Evolutionary conservation across 1,140 invertebrate species (phyloP).

Genomic region (Lepidotrigona ventralis): DNA sequence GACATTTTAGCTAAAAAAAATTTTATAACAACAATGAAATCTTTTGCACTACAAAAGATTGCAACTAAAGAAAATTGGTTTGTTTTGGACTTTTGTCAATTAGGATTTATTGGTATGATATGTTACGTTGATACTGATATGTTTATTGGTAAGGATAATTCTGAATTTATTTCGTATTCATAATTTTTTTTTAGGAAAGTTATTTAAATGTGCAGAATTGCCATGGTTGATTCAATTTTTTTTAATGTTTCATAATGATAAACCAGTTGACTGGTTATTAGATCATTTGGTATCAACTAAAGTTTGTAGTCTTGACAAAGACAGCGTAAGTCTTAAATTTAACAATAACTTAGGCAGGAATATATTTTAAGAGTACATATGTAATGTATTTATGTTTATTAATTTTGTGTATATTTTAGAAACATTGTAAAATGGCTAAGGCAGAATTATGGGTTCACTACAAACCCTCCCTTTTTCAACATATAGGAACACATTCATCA

Average conservation of each 20-base stretch:
- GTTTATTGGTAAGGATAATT: neutral
- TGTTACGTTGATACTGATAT: slow-evolving; percentile 16
- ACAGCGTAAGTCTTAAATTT: slow-evolving; percentile 83
- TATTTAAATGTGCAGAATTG: slow-evolving; percentile 94
- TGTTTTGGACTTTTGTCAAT: slow-evolving; percentile 95
- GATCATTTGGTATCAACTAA: slow-evolving; percentile 95
- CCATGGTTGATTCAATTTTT: slow-evolving; percentile 95
- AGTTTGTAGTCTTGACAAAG: slow-evolving; percentile 93
- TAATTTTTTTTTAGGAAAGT: slow-evolving; percentile 85
- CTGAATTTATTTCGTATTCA: slow-evolving; percentile 3
- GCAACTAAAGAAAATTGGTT: slow-evolving; percentile 92
- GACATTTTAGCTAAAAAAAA: slow-evolving; percentile 94
- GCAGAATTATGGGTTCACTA: slow-evolving; percentile 91
- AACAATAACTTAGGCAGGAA: neutral
- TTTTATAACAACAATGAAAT: slow-evolving; percentile 93
- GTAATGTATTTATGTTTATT: neutral
- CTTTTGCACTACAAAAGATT: slow-evolving; percentile 90
- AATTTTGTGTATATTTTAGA: slow-evolving; percentile 85
- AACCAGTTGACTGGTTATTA: slow-evolving; percentile 98
- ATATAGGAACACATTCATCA: slow-evolving; percentile 97
- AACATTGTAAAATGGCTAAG: slow-evolving; percentile 92
- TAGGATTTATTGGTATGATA: slow-evolving; percentile 91
- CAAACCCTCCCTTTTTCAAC: slow-evolving; percentile 96
- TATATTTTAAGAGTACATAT: neutral
- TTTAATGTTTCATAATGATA: slow-evolving; percentile 96